Percentiles rank a stretch among this genome's conserved stretches.
Conservation (phyloP, 2,888 invertebrate genomes). For the Caenorhabditis sp. region DNA sequence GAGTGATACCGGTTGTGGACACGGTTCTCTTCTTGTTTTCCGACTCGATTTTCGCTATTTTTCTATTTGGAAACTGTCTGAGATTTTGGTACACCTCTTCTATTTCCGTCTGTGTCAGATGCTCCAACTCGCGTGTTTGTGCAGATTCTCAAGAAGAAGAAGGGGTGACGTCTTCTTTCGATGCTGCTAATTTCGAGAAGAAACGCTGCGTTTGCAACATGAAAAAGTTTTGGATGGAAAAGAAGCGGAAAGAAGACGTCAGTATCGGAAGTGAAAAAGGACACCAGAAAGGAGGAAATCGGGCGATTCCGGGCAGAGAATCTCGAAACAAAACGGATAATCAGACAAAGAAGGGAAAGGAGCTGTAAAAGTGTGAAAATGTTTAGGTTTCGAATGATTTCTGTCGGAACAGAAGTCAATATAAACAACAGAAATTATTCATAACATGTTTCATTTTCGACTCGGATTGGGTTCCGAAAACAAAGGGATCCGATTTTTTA, state of each 20-base stretch:
- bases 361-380: too few species aligned
- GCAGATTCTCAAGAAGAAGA: background rate
- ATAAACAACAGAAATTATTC: background rate
- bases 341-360: background rate
- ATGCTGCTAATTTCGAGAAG: conserved; percentile 36
- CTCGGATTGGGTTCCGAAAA: background rate
- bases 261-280: conserved; percentile 47
- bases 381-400: too few species aligned
- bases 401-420: background rate
- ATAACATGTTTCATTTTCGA: background rate
- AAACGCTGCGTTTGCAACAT: conserved; percentile 7
- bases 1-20: background rate
- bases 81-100: background rate
- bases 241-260: conserved; percentile 29
- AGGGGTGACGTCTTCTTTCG: conserved; percentile 20
- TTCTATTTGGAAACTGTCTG: background rate
- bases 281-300: conserved; percentile 36
- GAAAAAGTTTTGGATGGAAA: background rate
- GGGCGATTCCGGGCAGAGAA: too few species aligned
- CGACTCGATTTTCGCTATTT: background rate
- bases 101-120: background rate
- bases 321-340: conserved; percentile 15
- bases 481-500: background rate
- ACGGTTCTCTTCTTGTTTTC: background rate
- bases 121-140: too few species aligned